These are phyloP conservation scores for Sphinx pinastri DNA, from an alignment of 2,888 invertebrate species.

Conservation along the genomic window DNA sequence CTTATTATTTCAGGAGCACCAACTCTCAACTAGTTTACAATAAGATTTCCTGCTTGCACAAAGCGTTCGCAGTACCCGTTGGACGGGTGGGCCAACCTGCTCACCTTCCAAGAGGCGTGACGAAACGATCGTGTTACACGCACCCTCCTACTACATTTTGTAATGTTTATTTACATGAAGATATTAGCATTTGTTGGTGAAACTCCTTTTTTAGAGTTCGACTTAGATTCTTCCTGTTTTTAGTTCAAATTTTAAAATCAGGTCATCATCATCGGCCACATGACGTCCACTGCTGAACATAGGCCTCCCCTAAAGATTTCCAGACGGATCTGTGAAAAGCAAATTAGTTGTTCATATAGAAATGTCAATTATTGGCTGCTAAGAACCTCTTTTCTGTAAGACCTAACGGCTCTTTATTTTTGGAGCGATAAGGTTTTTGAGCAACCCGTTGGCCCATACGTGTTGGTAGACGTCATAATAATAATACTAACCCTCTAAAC, in stretches of 20 bases:
- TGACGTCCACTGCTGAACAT: no score
- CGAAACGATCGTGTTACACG: conserved; percentile 46
- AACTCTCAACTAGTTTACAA: not conserved
- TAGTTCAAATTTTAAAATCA: not conserved
- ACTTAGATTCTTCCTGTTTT: not conserved
- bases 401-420: no score
- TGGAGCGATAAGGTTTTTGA: no score
- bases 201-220: not conserved
- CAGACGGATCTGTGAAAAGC: no score
- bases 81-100: conserved; percentile 44
- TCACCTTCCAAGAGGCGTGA: conserved; percentile 56
- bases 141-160: conserved; percentile 4
- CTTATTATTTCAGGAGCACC: not conserved
- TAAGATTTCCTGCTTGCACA: conserved; percentile 9
- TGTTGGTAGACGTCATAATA: no score
- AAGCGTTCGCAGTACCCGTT: conserved; percentile 24
- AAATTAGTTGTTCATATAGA: no score
- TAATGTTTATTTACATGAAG: not conserved
- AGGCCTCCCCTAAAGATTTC: no score
- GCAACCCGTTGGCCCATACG: no score
- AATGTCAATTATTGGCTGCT: no score
- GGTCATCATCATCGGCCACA: no score
- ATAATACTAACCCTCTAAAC: no score
- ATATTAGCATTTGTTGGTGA: not conserved
- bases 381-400: no score